phyloP scores from a whole-genome alignment of 1,140 invertebrate genomes.

The Drosophila carrolli region DNA sequence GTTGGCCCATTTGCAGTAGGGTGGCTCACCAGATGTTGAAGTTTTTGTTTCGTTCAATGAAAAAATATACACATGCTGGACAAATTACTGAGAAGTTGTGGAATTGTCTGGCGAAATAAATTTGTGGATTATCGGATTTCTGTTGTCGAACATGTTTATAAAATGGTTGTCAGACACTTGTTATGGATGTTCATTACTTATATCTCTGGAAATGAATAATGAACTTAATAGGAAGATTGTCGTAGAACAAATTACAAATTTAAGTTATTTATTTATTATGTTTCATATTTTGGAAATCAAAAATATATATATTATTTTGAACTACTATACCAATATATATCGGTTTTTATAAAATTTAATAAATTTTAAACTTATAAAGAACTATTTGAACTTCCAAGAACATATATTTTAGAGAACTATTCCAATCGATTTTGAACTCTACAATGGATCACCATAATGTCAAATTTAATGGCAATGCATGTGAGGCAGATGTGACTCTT shows the following conservation, averaged over 20 bases:
- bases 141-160: not conserved
- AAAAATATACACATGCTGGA: slow-evolving; percentile 9
- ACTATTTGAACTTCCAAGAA: too few relatives aligned
- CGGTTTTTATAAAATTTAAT: too few relatives aligned
- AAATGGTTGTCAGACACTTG: not conserved
- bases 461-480: slow-evolving; percentile 7
- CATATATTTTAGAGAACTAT: not conserved
- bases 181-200: not conserved
- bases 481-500: slow-evolving; percentile 29
- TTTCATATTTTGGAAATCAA: too few relatives aligned
- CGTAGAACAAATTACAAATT: too few relatives aligned
- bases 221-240: not conserved
- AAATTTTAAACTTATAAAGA: too few relatives aligned
- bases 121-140: not conserved
- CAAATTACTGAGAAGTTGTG: slow-evolving; percentile 5
- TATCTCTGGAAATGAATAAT: slow-evolving; percentile 1
- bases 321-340: too few relatives aligned
- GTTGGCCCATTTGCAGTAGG: slow-evolving; percentile 7
- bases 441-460: slow-evolving; percentile 30
- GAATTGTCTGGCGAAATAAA: not conserved
- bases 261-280: not conserved
- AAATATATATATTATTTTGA: too few relatives aligned
- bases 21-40: slow-evolving; percentile 21
- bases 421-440: not conserved
- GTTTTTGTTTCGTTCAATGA: slow-evolving; percentile 7